Evolutionary conservation across 2,797 vertebrate species (phyloP), one percentile per base, ranked within the genome.

Genomic region (Podargus strigoides): DNA sequence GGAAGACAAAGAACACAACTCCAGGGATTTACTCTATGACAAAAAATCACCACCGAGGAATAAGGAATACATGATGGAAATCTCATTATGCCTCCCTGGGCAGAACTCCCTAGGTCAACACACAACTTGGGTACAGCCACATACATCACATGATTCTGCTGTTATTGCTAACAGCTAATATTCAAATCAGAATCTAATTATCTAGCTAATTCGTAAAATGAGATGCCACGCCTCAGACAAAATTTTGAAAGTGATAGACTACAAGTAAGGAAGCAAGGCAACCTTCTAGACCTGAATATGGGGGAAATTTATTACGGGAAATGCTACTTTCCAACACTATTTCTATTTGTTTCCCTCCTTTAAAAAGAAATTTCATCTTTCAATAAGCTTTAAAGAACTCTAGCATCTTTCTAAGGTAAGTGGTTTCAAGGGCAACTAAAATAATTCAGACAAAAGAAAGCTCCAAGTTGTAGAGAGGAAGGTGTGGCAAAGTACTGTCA

Each of bases 181-280:
- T n/a, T 63, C 37, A 82, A 69, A 94, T 62, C 15, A 69, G 22
- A 27, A 46, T 66, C 55, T 64, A 62, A 93, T n/a, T n/a, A n/a
- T 67, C 44, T 28, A 78, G 36, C 21, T 66, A 21, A 34, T n/a
- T 7, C 9, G n/a, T 60, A 15, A 16, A 68, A 79, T 0, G 6
- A 85, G 62, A 53, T 27, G n/a, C 14, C 0, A 68, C 1, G 3
- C 7, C 21, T n/a, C n/a, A n/a, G n/a, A n/a, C n/a, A n/a, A n/a
- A 59, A 64, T 92, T 58, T 44, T 70, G 27, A 36, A 83, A 64
- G 41, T 27, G 4, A 16, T 74, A 36, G 37, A 36, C 30, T 62
- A 58, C 12, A 16, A 69, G 15, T 53, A 60, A 66, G 19, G 30
- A 77, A 77, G 53, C 6, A 82, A 77, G 20, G 14, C 12, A 52